A percentile compares a stretch with the other conserved stretches of the same genome.
Conservation (phyloP, 2,113 vertebrate species). For the Sterna hirundo region DNA sequence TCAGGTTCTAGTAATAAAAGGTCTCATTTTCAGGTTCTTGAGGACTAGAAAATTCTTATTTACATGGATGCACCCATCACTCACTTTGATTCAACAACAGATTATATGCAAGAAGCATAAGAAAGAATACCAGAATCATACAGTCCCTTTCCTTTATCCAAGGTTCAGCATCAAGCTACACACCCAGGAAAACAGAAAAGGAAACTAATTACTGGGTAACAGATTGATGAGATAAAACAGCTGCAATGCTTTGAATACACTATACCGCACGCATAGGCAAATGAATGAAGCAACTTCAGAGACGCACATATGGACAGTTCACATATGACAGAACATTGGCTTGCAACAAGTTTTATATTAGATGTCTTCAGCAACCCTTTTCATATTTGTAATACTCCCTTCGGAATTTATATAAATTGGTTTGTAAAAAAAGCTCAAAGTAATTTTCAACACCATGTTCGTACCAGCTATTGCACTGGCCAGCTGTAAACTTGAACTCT, state of each 20-base stretch:
- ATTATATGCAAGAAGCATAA: background rate
- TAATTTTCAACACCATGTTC: background rate
- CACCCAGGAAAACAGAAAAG: conserved; percentile 34
- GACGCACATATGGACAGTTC: conserved; percentile 18
- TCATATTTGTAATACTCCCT: background rate
- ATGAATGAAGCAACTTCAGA: background rate
- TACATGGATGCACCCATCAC: background rate
- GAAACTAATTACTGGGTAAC: conserved; percentile 18
- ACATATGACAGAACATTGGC: background rate
- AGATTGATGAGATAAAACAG: background rate
- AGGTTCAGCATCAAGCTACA: conserved; percentile 18
- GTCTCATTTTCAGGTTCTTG: background rate
- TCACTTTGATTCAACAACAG: background rate
- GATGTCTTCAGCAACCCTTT: background rate
- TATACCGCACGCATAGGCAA: background rate
- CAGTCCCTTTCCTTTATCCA: conserved; percentile 7
- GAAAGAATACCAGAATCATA: background rate
- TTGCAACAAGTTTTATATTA: background rate
- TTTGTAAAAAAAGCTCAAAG: background rate
- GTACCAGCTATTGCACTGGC: background rate
- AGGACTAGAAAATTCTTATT: background rate
- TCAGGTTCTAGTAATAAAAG: background rate
- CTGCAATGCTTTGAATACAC: conserved; percentile 2
- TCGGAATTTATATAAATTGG: background rate
- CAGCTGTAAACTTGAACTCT: background rate